Conservation (phyloP, 2,888 invertebrate species). For the Platycheirus rosarum region DNA sequence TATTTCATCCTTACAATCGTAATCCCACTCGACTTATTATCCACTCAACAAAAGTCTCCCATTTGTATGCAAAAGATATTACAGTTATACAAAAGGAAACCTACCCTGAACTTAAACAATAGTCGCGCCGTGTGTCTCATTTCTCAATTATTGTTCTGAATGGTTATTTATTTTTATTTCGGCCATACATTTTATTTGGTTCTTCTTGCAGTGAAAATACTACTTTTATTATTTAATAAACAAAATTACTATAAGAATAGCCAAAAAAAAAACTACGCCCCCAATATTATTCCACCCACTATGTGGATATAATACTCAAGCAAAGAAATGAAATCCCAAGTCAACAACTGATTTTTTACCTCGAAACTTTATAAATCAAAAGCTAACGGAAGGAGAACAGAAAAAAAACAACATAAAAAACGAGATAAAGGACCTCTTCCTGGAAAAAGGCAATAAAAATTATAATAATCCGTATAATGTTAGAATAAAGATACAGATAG, state of each 20-base stretch:
- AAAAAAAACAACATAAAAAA: background rate
- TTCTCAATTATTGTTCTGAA: slow-evolving; percentile 13
- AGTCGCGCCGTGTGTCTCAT: slow-evolving; percentile 11
- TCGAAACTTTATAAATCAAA: slow-evolving; percentile 10
- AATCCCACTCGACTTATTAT: too few species aligned
- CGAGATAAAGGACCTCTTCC: background rate
- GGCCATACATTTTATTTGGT: slow-evolving; percentile 17
- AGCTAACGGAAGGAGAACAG: background rate
- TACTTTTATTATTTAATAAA: slow-evolving; percentile 48
- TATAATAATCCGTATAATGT: slow-evolving; percentile 15
- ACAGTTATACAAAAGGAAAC: background rate
- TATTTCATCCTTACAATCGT: too few species aligned
- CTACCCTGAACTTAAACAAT: slow-evolving; percentile 8
- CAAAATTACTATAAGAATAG: slow-evolving; percentile 48
- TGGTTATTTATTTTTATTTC: slow-evolving; percentile 22
- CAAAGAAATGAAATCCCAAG: background rate
- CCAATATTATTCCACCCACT: background rate
- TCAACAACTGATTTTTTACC: background rate
- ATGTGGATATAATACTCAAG: slow-evolving; percentile 7
- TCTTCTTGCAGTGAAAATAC: slow-evolving; percentile 3
- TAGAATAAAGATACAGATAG: background rate
- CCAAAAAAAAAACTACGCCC: slow-evolving; percentile 23
- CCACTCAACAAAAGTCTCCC: background rate
- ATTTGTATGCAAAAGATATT: slow-evolving; percentile 10
- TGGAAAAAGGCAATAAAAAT: slow-evolving; percentile 14